phyloP scores from a whole-genome alignment of 30 jellyfish, hydroid and myxozoan genomes.

The Chironex yamaguchii region DNA sequence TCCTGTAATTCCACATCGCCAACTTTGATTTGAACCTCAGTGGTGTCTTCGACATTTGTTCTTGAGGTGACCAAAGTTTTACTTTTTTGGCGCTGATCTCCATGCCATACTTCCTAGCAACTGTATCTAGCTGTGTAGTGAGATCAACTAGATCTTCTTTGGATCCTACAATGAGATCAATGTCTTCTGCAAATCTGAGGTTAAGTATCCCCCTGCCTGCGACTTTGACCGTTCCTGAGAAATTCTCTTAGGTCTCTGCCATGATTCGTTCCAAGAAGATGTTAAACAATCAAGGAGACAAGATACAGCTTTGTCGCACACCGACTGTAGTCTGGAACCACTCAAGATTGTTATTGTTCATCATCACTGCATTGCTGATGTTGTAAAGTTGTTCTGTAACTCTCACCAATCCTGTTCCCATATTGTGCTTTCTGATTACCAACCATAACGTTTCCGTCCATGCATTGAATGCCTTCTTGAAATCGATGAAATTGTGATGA shows the following conservation, averaged over 20 bases:
- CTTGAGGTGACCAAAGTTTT: constrained; percentile 42
- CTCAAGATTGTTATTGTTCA: constrained; percentile 11
- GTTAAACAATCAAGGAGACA: constrained; percentile 62
- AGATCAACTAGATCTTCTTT: constrained; percentile 54
- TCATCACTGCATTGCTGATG: constrained; percentile 40
- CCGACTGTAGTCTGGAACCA: constrained; percentile 60
- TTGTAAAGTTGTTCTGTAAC: constrained; percentile 50
- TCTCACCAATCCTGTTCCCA: constrained; percentile 45
- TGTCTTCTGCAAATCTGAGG: constrained; percentile 64
- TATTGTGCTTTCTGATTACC: constrained; percentile 37
- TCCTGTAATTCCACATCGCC: constrained; percentile 26
- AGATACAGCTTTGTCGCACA: constrained; percentile 62
- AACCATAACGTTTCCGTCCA: constrained; percentile 48
- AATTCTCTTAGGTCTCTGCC: constrained; percentile 42
- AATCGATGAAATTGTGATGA: constrained; percentile 62
- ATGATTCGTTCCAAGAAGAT: constrained; percentile 60
- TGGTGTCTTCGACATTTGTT: neutral
- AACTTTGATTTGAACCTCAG: neutral
- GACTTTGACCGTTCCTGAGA: constrained; percentile 45
- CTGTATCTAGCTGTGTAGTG: constrained; percentile 35
- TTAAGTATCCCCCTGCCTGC: constrained; percentile 45
- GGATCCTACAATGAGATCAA: constrained; percentile 39
- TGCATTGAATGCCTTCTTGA: constrained; percentile 53
- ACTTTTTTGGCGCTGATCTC: constrained; percentile 61
- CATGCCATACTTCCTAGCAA: constrained; percentile 51